Percentiles rank a stretch among this genome's conserved stretches.
Conservation (phyloP, 2,797 vertebrate genomes). For the Antrozous pallidus region DNA sequence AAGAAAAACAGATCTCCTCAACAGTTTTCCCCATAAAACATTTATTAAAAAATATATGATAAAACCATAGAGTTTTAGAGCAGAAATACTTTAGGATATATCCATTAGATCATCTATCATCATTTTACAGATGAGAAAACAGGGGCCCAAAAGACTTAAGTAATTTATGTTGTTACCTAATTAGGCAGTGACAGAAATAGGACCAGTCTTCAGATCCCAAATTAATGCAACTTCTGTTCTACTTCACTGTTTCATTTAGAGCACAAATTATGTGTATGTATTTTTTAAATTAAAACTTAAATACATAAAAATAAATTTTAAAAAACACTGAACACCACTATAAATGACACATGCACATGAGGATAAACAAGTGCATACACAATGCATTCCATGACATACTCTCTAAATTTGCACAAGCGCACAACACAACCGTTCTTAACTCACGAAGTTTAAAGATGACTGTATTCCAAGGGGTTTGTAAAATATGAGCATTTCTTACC, state of each 20-base stretch:
- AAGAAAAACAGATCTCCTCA: background rate
- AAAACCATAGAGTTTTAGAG: background rate
- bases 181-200: background rate
- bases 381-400: slow-evolving; percentile 63
- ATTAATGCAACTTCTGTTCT: background rate
- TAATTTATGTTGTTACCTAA: background rate
- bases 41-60: slow-evolving; percentile 26
- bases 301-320: slow-evolving; percentile 50
- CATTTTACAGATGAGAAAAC: slow-evolving; percentile 19
- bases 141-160: background rate
- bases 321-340: slow-evolving; percentile 49
- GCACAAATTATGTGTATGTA: background rate
- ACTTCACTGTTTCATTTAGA: background rate
- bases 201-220: background rate
- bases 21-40: background rate
- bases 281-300: slow-evolving; percentile 52
- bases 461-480: slow-evolving; percentile 59
- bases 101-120: background rate
- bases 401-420: slow-evolving; percentile 51
- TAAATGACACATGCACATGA: slow-evolving; percentile 72
- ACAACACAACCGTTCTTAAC: slow-evolving; percentile 65
- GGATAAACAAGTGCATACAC: slow-evolving; percentile 62
- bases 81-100: background rate
- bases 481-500: slow-evolving; percentile 76
- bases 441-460: slow-evolving; percentile 69